These are phyloP conservation scores for Stegastes partitus DNA, from an alignment of 2,113 vertebrate genomes.

Conservation along the genomic window DNA sequence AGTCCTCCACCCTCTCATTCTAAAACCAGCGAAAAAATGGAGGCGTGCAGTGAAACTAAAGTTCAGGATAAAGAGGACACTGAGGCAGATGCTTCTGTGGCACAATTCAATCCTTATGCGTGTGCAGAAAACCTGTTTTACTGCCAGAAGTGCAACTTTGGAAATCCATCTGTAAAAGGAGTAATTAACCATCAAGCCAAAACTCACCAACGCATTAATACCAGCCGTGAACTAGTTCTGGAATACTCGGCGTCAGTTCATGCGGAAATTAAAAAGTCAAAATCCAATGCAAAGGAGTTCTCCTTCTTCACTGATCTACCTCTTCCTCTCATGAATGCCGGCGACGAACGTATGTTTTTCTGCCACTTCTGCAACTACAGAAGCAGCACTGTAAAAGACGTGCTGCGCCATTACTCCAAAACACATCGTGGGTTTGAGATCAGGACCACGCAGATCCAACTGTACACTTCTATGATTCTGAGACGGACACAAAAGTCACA, in stretches of 20 bases:
- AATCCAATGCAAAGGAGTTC: neutral
- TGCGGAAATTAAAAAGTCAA: constrained; percentile 40
- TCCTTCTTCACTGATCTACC: constrained; percentile 42
- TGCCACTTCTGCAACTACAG: constrained; percentile 76
- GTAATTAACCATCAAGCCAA: constrained; percentile 64
- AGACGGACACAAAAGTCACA: neutral
- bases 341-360: constrained; percentile 36
- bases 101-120: neutral
- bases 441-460: neutral
- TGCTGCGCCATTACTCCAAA: constrained; percentile 48
- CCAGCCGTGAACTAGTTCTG: neutral
- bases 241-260: constrained; percentile 49
- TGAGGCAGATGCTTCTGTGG: neutral
- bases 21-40: neutral
- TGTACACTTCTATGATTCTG: constrained; percentile 40
- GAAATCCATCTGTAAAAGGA: constrained; percentile 37
- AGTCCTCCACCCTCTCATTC: neutral
- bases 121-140: constrained; percentile 61
- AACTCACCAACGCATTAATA: neutral
- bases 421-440: constrained; percentile 21
- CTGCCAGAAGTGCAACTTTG: constrained; percentile 75
- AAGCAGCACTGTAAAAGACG: rapidly evolving
- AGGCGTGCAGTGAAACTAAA: neutral
- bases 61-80: neutral
- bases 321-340: constrained; percentile 53